Base-by-base conservation (phyloP, 2,797 vertebrate species). In the Decapterus maruadsi region DNA sequence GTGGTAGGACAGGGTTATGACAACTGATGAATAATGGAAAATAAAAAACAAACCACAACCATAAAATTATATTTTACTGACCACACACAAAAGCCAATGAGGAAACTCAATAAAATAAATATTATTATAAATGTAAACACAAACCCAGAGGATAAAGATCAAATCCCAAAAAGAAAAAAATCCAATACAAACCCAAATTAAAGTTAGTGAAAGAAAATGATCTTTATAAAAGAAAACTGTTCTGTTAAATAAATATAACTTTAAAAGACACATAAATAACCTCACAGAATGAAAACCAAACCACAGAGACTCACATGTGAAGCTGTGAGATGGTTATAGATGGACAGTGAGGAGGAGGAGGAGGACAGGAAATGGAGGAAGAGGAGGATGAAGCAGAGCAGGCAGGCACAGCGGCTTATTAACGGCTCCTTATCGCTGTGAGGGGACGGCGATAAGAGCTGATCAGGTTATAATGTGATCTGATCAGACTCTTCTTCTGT, bases 341-440 rank as follows among this genome's bases (percentile, higher is more conserved):
- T 38, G 31, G 51, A 70, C 22, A 14, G 20, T 8, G 10, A 66
- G 45, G 20, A 76, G 78, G 42, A 16, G 29, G 54, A 68, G 34
- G 80, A 75, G 48, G 46, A 40, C 70, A 78, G 73, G 72, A 83
- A 83, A 79, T 62, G 46, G 56, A 77, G 58, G 51, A 77, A 13
- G 58, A 77, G 8, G 45, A 61, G 40, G 51, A 38, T 58, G 68
- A 73, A 66, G 46, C 40, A 60, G 22, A 60, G 40, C 48, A 56
- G 77, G 20, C 59, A 64, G 34, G 34, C 29, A 51, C 62, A 34
- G 6, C 42, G 36, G 61, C 75, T 81, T 80, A 85, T 82, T 66
- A 78, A 70, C 66, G 26, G 63, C 12, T 19, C 60, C 70, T 78
- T 75, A 82, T 81, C 78, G 63, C 63, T 42, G 62, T 31, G 38